Percentiles rank a stretch among this genome's conserved stretches.
phyloP scores from a whole-genome alignment of 2,113 vertebrate species.

The Engystomops pustulosus region DNA sequence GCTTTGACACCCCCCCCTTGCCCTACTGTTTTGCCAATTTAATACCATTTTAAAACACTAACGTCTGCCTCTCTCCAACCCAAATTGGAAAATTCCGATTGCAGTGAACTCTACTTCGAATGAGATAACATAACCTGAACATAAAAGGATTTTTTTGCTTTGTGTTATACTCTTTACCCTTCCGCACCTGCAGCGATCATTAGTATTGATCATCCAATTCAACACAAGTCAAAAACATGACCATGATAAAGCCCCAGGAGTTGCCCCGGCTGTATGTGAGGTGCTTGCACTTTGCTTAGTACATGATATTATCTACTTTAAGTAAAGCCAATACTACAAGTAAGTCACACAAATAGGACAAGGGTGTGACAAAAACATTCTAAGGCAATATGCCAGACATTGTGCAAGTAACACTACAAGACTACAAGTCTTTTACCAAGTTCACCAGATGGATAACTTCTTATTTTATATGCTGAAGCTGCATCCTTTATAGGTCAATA shows the following conservation, averaged over 20 bases:
- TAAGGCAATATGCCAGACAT: neutral
- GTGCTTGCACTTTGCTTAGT: neutral
- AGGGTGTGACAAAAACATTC: neutral
- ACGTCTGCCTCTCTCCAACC: too few relatives aligned
- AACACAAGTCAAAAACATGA: too few relatives aligned
- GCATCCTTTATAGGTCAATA: neutral
- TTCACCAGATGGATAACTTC: constrained; percentile 11
- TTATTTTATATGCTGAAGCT: neutral
- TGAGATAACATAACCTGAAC: too few relatives aligned
- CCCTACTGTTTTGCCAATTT: too few relatives aligned
- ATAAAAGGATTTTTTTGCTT: too few relatives aligned
- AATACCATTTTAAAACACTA: too few relatives aligned
- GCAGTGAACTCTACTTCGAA: too few relatives aligned
- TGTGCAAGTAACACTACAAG: neutral
- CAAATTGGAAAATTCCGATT: too few relatives aligned
- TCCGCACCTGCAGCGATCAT: too few relatives aligned
- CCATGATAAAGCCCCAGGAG: neutral
- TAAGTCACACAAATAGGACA: neutral
- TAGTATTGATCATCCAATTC: too few relatives aligned
- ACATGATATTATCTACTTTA: neutral
- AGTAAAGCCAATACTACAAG: neutral
- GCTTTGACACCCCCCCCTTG: too few relatives aligned
- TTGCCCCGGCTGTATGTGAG: neutral
- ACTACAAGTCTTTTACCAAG: neutral
- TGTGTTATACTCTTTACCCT: too few relatives aligned